phyloP scores from a whole-genome alignment of 2,797 vertebrate genomes.

The Carcharodon carcharias region DNA sequence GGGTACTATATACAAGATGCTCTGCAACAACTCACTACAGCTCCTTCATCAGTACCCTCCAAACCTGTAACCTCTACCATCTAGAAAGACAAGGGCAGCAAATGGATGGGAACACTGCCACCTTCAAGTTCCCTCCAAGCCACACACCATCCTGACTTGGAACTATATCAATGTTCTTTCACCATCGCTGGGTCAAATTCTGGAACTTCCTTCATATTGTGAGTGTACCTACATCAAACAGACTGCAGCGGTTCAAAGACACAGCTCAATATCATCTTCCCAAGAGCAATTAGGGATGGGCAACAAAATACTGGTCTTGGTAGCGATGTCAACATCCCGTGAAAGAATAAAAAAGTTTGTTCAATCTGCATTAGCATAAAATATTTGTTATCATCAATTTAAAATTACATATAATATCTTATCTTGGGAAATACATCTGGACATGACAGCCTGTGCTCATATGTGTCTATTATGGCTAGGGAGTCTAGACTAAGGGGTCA shows the following conservation, averaged over 20 bases:
- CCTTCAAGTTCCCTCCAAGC: neutral
- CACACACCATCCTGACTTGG: neutral
- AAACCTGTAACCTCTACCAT: neutral
- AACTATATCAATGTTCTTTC: neutral
- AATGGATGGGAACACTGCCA: neutral
- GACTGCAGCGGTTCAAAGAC: neutral
- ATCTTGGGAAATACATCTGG: neutral
- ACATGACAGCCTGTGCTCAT: neutral
- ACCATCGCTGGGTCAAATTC: neutral
- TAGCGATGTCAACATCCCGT: neutral
- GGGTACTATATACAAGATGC: neutral
- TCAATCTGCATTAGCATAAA: slow-evolving; percentile 2
- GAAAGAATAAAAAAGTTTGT: neutral
- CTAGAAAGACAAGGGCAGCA: neutral
- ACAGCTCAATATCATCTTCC: neutral
- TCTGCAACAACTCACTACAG: neutral
- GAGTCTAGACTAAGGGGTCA: too few species aligned
- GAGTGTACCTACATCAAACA: neutral
- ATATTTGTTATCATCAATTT: neutral
- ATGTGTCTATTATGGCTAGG: too few species aligned
- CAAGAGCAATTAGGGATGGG: neutral
- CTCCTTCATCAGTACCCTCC: neutral
- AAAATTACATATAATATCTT: neutral
- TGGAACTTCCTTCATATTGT: neutral
- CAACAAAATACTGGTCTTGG: neutral